Evolutionary conservation across 2,888 invertebrate genomes (phyloP).

Genomic region (Acleris holmiana): DNA sequence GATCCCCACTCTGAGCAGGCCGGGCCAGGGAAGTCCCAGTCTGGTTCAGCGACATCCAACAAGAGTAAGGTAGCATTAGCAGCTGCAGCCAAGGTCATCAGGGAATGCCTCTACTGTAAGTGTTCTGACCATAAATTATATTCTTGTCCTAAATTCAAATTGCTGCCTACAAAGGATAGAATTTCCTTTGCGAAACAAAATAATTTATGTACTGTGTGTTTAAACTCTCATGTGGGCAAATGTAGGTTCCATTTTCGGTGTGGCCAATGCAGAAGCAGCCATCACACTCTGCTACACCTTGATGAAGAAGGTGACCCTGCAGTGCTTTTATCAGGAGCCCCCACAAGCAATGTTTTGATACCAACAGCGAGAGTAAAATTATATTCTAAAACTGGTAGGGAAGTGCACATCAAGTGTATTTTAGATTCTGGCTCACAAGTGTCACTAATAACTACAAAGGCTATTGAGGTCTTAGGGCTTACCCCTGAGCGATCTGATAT

Average conservation of each 20-base stretch:
- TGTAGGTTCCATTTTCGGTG: slow-evolving; percentile 26
- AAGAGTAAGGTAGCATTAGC: not conserved
- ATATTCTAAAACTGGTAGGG: slow-evolving; percentile 4
- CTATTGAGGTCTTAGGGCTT: slow-evolving; percentile 10
- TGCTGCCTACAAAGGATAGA: slow-evolving; percentile 4
- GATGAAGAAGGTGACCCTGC: not conserved
- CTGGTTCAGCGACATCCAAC: not conserved
- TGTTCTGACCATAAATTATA: slow-evolving; percentile 22
- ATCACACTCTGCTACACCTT: slow-evolving; percentile 29
- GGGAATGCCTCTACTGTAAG: slow-evolving; percentile 28
- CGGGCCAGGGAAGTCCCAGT: not conserved
- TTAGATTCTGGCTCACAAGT: slow-evolving; percentile 30
- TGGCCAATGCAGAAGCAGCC: slow-evolving; percentile 16
- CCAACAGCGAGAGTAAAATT: slow-evolving; percentile 31
- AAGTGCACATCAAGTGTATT: slow-evolving; percentile 33
- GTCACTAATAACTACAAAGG: slow-evolving; percentile 14
- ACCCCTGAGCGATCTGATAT: not conserved
- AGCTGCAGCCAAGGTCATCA: not conserved
- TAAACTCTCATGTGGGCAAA: slow-evolving; percentile 28
- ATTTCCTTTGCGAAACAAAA: slow-evolving; percentile 7
- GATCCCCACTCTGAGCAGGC: not conserved
- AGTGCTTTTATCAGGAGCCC: not conserved
- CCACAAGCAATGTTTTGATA: slow-evolving; percentile 14
- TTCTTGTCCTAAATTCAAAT: slow-evolving; percentile 12
- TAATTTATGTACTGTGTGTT: slow-evolving; percentile 18